These are phyloP conservation scores for Columba janthina DNA, from an alignment of 2,113 vertebrate species.

Conservation along the genomic window DNA sequence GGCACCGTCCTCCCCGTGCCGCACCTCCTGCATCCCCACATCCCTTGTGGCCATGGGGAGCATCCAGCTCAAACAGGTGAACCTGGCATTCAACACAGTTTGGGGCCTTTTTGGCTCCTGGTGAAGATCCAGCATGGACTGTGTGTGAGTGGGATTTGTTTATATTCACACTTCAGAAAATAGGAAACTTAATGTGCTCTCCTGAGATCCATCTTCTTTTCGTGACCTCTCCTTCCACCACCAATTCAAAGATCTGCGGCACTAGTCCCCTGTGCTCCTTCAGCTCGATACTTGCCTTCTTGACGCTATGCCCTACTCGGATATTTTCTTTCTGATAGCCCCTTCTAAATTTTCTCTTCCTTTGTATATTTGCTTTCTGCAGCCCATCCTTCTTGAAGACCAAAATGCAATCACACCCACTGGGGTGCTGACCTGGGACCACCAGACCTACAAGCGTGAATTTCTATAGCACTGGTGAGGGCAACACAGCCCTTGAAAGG, in stretches of 20 bases:
- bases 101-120: not conserved
- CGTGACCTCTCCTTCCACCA: not conserved
- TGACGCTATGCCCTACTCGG: not conserved
- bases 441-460: fast-evolving
- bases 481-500: not conserved
- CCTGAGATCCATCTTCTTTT: not conserved
- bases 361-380: not conserved
- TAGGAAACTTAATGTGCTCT: not conserved
- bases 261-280: not conserved
- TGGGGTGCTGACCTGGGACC: not conserved
- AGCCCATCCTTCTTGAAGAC: not conserved
- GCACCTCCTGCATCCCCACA: not conserved
- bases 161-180: not conserved
- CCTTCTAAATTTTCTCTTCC: not conserved
- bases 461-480: not conserved
- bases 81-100: not conserved
- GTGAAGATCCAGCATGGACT: not conserved
- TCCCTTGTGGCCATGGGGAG: not conserved
- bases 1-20: fast-evolving
- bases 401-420: fast-evolving
- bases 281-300: too few species aligned
- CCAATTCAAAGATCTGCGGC: not conserved
- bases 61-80: fast-evolving
- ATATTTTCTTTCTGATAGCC: not conserved
- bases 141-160: not conserved